Evolutionary conservation across 1,140 invertebrate species (phyloP).

Genomic region (Adelges cooleyi): DNA sequence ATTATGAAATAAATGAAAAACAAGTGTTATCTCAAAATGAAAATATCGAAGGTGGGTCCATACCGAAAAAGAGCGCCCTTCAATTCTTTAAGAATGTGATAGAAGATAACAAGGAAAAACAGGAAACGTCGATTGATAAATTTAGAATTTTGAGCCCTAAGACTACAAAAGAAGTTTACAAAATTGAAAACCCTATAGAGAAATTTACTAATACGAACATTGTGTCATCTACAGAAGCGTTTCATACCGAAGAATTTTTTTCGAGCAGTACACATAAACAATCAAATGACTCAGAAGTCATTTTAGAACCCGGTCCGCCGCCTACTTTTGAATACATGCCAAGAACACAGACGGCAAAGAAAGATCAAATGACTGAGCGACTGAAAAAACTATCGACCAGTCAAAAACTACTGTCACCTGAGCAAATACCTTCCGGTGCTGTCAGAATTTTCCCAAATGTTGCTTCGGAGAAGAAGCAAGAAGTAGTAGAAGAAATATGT

Average conservation of each 20-base stretch:
- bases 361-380: slow-evolving; percentile 47
- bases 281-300: slow-evolving; percentile 39
- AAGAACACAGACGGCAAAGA: slow-evolving; percentile 38
- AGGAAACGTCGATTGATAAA: no score
- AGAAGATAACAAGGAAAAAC: slow-evolving; percentile 37
- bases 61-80: slow-evolving; percentile 43
- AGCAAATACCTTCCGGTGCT: slow-evolving; percentile 50
- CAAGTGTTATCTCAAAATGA: not conserved
- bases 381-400: slow-evolving; percentile 52
- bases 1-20: not conserved
- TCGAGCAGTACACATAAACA: slow-evolving; percentile 3
- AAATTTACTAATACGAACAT: not conserved
- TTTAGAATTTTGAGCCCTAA: not conserved
- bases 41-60: slow-evolving; percentile 39
- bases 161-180: slow-evolving; percentile 29
- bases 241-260: slow-evolving; percentile 9
- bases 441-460: slow-evolving; percentile 47
- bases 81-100: slow-evolving; percentile 49
- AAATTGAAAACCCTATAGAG: not conserved
- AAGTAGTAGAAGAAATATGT: slow-evolving; percentile 11
- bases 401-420: slow-evolving; percentile 44
- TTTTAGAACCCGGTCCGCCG: slow-evolving; percentile 54
- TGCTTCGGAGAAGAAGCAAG: slow-evolving; percentile 10
- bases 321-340: slow-evolving; percentile 57
- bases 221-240: not conserved